These are phyloP conservation scores for Pseudopleuronectes americanus DNA, from an alignment of 2,797 vertebrate species.

Conservation along the genomic window DNA sequence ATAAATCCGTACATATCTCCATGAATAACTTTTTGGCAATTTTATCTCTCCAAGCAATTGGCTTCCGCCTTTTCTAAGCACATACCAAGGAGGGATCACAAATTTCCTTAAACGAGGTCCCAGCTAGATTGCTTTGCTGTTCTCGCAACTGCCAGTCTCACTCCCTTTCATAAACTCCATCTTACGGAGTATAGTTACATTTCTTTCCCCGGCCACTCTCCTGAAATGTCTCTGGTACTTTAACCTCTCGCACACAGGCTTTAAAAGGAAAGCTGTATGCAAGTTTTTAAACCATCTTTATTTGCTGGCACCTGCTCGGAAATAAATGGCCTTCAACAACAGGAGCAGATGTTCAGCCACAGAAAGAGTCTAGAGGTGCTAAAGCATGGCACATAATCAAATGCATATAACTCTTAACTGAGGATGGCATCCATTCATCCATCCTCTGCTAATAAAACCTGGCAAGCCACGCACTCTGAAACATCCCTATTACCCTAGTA, in stretches of 20 bases:
- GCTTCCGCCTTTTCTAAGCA: slow-evolving; percentile 61
- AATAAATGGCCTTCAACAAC: background rate
- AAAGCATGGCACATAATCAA: slow-evolving; percentile 28
- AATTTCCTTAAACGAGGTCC: slow-evolving; percentile 60
- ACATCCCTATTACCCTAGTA: slow-evolving; percentile 27
- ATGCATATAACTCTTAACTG: slow-evolving; percentile 8
- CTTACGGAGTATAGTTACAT: slow-evolving; percentile 4
- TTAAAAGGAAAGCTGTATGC: slow-evolving; percentile 3
- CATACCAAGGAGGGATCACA: slow-evolving; percentile 57
- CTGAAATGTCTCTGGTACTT: slow-evolving; percentile 16
- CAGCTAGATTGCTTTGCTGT: slow-evolving; percentile 45
- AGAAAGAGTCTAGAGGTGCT: slow-evolving; percentile 10
- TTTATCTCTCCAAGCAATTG: slow-evolving; percentile 59
- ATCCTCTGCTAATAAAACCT: slow-evolving; percentile 11
- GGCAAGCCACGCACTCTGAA: slow-evolving; percentile 21
- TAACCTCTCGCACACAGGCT: slow-evolving; percentile 24
- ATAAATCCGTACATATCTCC: slow-evolving; percentile 62
- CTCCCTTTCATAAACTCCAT: slow-evolving; percentile 40
- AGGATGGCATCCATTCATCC: slow-evolving; percentile 10
- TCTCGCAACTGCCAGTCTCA: slow-evolving; percentile 46
- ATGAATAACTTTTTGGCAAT: slow-evolving; percentile 70
- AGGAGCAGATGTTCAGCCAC: slow-evolving; percentile 7
- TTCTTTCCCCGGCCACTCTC: slow-evolving; percentile 2
- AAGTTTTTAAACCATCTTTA: slow-evolving; percentile 13
- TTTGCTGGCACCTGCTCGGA: slow-evolving; percentile 11